Evolutionary conservation across 1,140 invertebrate species (phyloP), one percentile per base, ranked within the genome.

Genomic region (Palaemon carinicauda): DNA sequence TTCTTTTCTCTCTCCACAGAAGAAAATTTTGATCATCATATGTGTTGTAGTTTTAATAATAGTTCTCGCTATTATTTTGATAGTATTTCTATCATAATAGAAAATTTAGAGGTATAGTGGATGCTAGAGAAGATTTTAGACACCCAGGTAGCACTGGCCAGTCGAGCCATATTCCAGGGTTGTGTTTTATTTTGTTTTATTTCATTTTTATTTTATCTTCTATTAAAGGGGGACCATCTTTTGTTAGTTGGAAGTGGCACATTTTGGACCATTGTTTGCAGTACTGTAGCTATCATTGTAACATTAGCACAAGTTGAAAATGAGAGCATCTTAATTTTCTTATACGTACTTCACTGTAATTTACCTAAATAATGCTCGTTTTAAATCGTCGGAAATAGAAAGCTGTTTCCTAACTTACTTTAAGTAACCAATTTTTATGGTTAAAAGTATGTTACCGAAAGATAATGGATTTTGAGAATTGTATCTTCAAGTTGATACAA

Each of bases 11-110:
- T 86, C 77, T 86, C 83, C 83, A 86, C 83, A 86, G 83, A 86
- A 86, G 83, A 86, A 86, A 86, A 86, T 86, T 86, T 80, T 86
- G 83, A 86, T 86, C 83, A 86, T 86, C 83, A 86, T 86, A 86
- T 86, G 83, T 86, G 50, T 86, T 80, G 53, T 86, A 80, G 83
- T 86, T 86, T 41, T 79, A 51, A 80, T 86, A 80, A 24, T 86
- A 80, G 83, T 86, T 80, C 74, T 86, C 73, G 65, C 52, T 80
- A 33, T 86, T 73, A 80, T 86, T 51, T 53, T 86, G 52, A 77
- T 31, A 71, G 1, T 79, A 41, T 80, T 50, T 71, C 73, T 82
- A 33, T 73, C 80, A 31, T 82, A 82, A 69, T 73, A 60, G 33
- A 51, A 24, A 21, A 53, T 54, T 31, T 78, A 79, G 31, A 21